Evolutionary conservation across 1,140 invertebrate genomes (phyloP).

Genomic region (Cyphomyrmex costatus): DNA sequence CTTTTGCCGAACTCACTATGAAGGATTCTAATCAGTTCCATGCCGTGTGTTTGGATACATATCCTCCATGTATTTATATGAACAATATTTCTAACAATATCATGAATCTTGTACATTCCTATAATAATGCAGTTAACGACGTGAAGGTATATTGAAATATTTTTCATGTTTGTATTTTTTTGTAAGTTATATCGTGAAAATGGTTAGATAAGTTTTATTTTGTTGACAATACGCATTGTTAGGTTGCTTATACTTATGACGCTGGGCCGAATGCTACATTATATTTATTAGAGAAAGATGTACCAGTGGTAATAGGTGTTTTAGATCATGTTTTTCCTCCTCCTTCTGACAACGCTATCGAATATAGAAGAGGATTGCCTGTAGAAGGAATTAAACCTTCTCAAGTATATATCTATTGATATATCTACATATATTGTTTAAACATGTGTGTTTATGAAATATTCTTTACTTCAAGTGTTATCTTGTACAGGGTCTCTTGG

Average conservation of each 20-base stretch:
- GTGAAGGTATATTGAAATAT: slow-evolving; percentile 87
- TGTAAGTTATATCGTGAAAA: slow-evolving; percentile 5
- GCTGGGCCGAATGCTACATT: slow-evolving; percentile 98
- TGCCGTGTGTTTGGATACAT: slow-evolving; percentile 97
- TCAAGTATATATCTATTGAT: slow-evolving; percentile 69
- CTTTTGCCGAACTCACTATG: slow-evolving; percentile 98
- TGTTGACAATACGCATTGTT: slow-evolving; percentile 67
- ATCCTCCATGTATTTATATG: slow-evolving; percentile 97
- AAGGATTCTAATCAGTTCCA: slow-evolving; percentile 99
- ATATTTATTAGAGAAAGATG: slow-evolving; percentile 93
- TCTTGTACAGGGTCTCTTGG: slow-evolving; percentile 84
- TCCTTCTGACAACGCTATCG: slow-evolving; percentile 82
- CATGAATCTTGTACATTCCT: slow-evolving; percentile 93
- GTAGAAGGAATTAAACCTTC: slow-evolving; percentile 77
- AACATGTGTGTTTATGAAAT: neutral
- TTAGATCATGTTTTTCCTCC: slow-evolving; percentile 93
- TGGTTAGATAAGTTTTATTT: slow-evolving; percentile 28
- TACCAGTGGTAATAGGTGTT: slow-evolving; percentile 89
- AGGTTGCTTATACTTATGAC: slow-evolving; percentile 98
- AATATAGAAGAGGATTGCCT: slow-evolving; percentile 89
- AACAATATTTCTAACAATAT: slow-evolving; percentile 95
- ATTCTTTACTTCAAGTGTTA: neutral
- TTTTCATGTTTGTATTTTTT: slow-evolving; percentile 4
- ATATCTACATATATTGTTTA: neutral
- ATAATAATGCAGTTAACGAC: slow-evolving; percentile 90